Evolutionary conservation across 2,888 invertebrate species (phyloP), one percentile per base, ranked within the genome.

Genomic region (Drosophila mimetica): DNA sequence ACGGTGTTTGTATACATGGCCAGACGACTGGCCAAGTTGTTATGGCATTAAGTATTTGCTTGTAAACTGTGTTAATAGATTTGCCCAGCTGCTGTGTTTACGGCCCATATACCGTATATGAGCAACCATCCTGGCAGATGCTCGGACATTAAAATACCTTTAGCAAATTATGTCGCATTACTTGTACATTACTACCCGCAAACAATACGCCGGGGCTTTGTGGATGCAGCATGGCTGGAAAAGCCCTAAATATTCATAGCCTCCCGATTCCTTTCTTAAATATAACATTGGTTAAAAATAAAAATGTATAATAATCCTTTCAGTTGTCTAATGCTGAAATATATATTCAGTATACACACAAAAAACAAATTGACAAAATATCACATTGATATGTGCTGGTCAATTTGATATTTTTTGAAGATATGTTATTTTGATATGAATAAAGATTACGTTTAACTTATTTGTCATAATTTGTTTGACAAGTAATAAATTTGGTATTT

Each of bases 21-120:
- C 28, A 28, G 14, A 16, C 44, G 28, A 44, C 28, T 28, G 44
- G 5, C 66, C 42, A 61, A 51, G 37, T 64, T 64, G 69, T 61
- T 76, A 70, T 74, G 72, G 53, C 75, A 73, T 76, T 82, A 64
- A 72, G 75, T 74, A 76, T 80, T 83, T 86, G 80, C 75, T 74
- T 78, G 79, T 80, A 75, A 85, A 86, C 73, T 83, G 71, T 80
- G 78, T 74, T 84, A 84, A 84, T 84, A 86, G 84, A 74, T 79
- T 81, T 74, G 37, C 58, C 53, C 59, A 67, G 37, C 52, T 59
- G 57, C 57, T 51, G 51, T 47, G 67, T 48, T 28, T 14, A 28
- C 16, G 32, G 41, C 36, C 20, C 34, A 36, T 52, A 36, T 39
- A n/a, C 60, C 42, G 14, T 36, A 54, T 36, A 20, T 54, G 53